Evolutionary conservation across 1,140 invertebrate genomes (phyloP).

Genomic region (Aplysia californica): DNA sequence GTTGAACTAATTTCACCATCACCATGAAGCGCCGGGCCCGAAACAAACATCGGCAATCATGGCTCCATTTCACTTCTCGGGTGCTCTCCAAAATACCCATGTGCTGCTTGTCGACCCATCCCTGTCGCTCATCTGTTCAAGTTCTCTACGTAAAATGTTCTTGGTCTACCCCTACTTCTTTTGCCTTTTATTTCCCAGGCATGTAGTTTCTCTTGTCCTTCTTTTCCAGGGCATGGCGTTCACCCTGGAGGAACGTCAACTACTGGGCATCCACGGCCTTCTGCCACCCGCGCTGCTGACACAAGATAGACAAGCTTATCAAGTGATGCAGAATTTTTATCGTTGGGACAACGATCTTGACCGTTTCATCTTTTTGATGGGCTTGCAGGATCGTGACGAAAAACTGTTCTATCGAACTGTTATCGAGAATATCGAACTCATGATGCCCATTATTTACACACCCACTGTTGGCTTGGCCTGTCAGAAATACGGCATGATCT

Average conservation of each 20-base stretch:
- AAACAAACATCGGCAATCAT: no score
- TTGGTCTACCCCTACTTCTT: no score
- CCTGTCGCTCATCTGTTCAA: no score
- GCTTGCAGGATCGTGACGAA: slow-evolving; percentile 60
- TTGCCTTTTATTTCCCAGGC: background rate
- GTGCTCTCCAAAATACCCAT: no score
- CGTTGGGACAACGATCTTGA: slow-evolving; percentile 61
- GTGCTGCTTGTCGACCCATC: no score
- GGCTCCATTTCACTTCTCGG: no score
- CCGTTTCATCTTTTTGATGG: slow-evolving; percentile 60
- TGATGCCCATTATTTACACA: slow-evolving; percentile 98
- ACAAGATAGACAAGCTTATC: slow-evolving; percentile 57
- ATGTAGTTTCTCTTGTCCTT: background rate
- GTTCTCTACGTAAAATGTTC: no score
- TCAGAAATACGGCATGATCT: slow-evolving; percentile 96
- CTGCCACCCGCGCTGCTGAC: slow-evolving; percentile 59
- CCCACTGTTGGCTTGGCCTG: slow-evolving; percentile 97
- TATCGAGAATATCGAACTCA: slow-evolving; percentile 91
- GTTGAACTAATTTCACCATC: no score
- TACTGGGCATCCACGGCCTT: slow-evolving; percentile 65
- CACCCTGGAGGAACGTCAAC: slow-evolving; percentile 61
- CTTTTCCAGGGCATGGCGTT: slow-evolving; percentile 63
- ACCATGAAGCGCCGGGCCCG: no score
- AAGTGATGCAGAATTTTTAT: slow-evolving; percentile 62
- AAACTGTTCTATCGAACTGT: slow-evolving; percentile 91